A percentile compares a stretch with the other conserved stretches of the same genome.
phyloP scores from a whole-genome alignment of 2,888 invertebrate species.

The Cloeon dipterum region DNA sequence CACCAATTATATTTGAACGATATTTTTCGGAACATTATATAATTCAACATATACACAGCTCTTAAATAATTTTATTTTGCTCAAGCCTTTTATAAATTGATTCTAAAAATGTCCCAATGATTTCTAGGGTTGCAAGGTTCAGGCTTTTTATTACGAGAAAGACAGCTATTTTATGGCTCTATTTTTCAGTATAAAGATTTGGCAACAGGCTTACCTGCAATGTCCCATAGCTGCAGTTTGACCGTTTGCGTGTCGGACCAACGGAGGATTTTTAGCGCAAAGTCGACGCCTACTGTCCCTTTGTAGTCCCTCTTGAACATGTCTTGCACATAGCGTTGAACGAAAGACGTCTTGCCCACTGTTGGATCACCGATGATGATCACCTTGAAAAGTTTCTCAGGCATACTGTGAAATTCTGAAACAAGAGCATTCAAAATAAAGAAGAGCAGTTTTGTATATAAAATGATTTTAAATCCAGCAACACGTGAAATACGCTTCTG shows the following conservation, averaged over 20 bases:
- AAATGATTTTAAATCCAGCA: no score
- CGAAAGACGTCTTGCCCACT: slow-evolving; percentile 28
- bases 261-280: slow-evolving; percentile 29
- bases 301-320: slow-evolving; percentile 25
- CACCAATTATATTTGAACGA: no score
- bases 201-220: slow-evolving; percentile 28
- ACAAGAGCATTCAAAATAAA: neutral
- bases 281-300: slow-evolving; percentile 31
- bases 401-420: slow-evolving; percentile 8
- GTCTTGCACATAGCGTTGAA: slow-evolving; percentile 28
- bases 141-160: no score
- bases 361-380: slow-evolving; percentile 24
- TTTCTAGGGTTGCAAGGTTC: no score
- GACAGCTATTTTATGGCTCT: no score
- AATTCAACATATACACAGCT: no score
- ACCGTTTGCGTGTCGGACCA: slow-evolving; percentile 27
- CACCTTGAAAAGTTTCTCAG: slow-evolving; percentile 21
- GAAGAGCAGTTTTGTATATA: neutral
- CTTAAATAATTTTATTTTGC: no score
- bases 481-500: no score
- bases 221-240: slow-evolving; percentile 31
- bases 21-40: no score
- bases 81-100: no score
- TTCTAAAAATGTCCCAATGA: no score
- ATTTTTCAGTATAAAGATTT: no score